Conservation (phyloP, 2,797 vertebrate genomes). For the Macrochelys suwanniensis region DNA sequence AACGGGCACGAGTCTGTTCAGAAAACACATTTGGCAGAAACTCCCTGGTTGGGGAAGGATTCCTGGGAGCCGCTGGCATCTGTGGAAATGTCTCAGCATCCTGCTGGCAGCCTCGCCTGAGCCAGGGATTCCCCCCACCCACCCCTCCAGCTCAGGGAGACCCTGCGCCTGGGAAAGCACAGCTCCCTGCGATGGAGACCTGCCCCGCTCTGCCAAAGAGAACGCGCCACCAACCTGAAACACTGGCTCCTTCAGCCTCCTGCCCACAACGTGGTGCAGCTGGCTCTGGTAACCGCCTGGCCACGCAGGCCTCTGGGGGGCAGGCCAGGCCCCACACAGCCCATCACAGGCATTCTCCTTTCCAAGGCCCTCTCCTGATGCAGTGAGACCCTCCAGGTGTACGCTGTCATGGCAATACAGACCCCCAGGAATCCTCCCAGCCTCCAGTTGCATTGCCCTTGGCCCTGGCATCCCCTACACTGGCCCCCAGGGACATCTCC, state of each 20-base stretch:
- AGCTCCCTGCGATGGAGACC: background rate
- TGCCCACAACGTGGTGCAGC: background rate
- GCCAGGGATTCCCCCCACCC: fast-evolving
- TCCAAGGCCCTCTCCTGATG: background rate
- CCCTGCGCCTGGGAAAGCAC: background rate
- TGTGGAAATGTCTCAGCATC: background rate
- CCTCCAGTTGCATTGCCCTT: background rate
- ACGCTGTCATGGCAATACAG: background rate
- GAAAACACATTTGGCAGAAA: background rate
- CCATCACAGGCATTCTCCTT: background rate
- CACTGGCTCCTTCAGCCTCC: background rate
- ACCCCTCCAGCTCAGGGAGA: background rate
- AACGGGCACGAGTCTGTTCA: fast-evolving
- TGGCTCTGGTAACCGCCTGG: background rate
- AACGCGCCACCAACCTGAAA: background rate
- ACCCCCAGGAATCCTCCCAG: background rate
- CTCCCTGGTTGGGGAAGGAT: fast-evolving
- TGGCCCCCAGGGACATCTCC: background rate
- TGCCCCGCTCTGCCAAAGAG: background rate
- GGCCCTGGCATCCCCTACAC: background rate
- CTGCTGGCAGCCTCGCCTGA: background rate
- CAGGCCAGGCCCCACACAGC: background rate
- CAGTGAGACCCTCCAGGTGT: background rate
- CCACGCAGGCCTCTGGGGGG: background rate
- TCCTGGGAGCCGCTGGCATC: background rate